Conservation (phyloP, 2,888 invertebrate species). For the Acrocera orbiculus region DNA sequence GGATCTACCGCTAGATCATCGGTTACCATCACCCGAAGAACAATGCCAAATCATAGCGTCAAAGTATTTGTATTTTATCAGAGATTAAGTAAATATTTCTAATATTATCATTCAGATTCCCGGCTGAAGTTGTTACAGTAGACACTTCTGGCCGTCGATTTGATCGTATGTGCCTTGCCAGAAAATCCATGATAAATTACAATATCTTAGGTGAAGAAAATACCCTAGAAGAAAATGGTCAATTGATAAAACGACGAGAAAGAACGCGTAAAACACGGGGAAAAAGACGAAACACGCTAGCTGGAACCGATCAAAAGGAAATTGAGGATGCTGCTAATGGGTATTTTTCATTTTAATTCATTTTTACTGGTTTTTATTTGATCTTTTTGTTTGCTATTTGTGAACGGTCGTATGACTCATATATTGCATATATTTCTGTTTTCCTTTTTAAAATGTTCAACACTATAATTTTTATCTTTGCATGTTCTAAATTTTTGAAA, state of each 20-base stretch:
- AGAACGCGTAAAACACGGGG: constrained; percentile 58
- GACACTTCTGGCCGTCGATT: constrained; percentile 79
- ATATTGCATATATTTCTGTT: too few relatives aligned
- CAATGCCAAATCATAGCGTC: constrained; percentile 65
- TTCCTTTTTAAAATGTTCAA: too few relatives aligned
- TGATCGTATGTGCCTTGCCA: constrained; percentile 70
- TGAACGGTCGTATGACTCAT: too few relatives aligned
- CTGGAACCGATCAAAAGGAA: constrained; percentile 80
- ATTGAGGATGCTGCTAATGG: constrained; percentile 69
- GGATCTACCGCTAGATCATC: constrained; percentile 55
- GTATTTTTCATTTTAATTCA: constrained; percentile 48
- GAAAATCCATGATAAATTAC: constrained; percentile 50
- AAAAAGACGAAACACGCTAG: constrained; percentile 77
- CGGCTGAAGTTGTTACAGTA: constrained; percentile 72
- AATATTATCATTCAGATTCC: constrained; percentile 41
- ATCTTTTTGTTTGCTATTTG: too few relatives aligned
- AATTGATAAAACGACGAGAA: constrained; percentile 50
- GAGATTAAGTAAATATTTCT: background rate
- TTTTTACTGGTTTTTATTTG: too few relatives aligned
- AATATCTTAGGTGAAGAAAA: background rate
- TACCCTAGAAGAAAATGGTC: constrained; percentile 32
- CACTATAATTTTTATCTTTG: too few relatives aligned
- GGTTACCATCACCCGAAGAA: constrained; percentile 74
- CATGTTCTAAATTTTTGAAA: too few relatives aligned
- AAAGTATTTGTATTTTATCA: constrained; percentile 39